Evolutionary conservation across 2,888 invertebrate species (phyloP).

Genomic region (Willowsia nigromaculata): DNA sequence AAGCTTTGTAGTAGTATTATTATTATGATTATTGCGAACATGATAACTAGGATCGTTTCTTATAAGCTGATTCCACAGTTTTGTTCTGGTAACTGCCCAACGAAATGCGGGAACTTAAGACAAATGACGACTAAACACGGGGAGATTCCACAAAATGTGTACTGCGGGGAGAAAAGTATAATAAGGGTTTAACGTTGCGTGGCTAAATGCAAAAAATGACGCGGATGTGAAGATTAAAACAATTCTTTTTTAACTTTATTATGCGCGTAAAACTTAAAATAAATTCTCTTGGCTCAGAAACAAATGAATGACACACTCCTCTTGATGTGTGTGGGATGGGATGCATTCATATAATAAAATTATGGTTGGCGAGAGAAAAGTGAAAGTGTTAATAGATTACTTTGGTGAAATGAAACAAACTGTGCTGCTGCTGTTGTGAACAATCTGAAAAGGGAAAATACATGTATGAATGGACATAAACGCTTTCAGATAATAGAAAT

Average conservation of each 20-base stretch:
- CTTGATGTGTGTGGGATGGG: neutral
- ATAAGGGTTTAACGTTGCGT: neutral
- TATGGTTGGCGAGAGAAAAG: neutral
- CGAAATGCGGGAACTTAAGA: neutral
- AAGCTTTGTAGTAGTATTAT: neutral
- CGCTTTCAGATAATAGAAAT: slow-evolving; percentile 35
- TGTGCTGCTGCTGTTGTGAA: neutral
- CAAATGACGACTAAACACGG: neutral
- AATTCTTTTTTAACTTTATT: neutral
- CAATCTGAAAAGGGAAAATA: neutral
- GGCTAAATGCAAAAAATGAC: neutral
- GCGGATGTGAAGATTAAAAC: neutral
- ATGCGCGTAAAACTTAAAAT: neutral
- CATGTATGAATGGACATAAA: neutral
- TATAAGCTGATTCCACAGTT: slow-evolving; percentile 19
- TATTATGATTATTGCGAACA: slow-evolving; percentile 22
- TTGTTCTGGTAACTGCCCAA: neutral
- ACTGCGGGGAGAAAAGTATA: no score
- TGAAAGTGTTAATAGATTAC: slow-evolving; percentile 45
- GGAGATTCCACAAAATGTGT: neutral
- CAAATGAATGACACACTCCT: slow-evolving; percentile 5
- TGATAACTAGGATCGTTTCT: slow-evolving; percentile 37
- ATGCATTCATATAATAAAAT: neutral
- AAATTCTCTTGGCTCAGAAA: neutral
- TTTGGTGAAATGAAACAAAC: slow-evolving; percentile 7